phyloP scores from a whole-genome alignment of 2,888 invertebrate species.

The Fragum whitleyi region DNA sequence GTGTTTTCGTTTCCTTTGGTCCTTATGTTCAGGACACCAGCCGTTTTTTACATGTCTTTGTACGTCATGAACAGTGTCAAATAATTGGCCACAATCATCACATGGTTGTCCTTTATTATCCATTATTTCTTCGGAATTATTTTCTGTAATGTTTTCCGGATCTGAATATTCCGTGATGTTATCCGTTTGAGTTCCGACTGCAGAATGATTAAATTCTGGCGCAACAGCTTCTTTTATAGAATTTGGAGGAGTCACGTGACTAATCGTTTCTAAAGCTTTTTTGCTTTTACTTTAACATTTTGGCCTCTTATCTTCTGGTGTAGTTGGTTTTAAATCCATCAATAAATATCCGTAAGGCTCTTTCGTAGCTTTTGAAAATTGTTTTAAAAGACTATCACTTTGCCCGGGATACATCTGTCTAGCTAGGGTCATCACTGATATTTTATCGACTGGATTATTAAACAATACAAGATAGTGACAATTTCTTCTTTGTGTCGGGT shows the following conservation, averaged over 20 bases:
- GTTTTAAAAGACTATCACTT: conserved; percentile 24
- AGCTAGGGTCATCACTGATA: conserved; percentile 12
- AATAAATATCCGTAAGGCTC: conserved; percentile 34
- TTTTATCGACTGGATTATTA: conserved; percentile 25
- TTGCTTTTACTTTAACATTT: background rate
- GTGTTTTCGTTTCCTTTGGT: too few species aligned
- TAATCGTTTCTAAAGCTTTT: background rate
- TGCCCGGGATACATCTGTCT: conserved; percentile 54
- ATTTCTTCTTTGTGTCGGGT: conserved; percentile 34
- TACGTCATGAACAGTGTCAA: too few species aligned
- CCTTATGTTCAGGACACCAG: too few species aligned
- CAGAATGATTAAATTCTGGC: conserved; percentile 10
- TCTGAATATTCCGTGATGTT: too few species aligned
- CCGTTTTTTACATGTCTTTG: too few species aligned
- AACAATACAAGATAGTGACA: conserved; percentile 34
- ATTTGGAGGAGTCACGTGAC: background rate
- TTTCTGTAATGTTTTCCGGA: conserved; percentile 2
- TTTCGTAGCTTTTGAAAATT: conserved; percentile 37
- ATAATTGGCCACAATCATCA: too few species aligned
- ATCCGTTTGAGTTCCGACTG: conserved; percentile 31
- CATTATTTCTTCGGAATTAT: too few species aligned
- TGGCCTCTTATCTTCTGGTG: conserved; percentile 20
- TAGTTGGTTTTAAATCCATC: conserved; percentile 30
- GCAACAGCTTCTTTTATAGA: conserved; percentile 32
- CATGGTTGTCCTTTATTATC: too few species aligned